Evolutionary conservation across 2,888 invertebrate species (phyloP).

Genomic region (Cylindroiulus punctatus): DNA sequence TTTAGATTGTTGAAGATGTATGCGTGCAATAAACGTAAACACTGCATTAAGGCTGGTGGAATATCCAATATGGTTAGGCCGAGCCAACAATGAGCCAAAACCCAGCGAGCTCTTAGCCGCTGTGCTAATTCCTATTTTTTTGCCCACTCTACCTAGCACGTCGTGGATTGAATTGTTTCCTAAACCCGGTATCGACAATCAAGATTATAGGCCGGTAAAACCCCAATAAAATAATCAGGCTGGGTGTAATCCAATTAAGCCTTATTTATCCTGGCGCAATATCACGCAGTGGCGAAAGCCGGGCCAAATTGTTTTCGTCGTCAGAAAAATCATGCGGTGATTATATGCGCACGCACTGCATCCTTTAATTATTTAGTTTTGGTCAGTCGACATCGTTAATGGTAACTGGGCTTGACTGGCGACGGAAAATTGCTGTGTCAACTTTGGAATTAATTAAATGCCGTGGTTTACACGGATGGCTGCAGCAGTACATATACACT

Average conservation of each 20-base stretch:
- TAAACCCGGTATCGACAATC: neutral
- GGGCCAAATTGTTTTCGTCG: neutral
- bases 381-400: neutral
- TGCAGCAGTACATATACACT: too few species aligned
- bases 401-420: neutral
- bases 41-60: neutral
- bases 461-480: neutral
- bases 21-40: neutral
- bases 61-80: constrained; percentile 10
- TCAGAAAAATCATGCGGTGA: neutral
- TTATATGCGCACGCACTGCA: constrained; percentile 24
- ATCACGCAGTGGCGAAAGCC: constrained; percentile 27
- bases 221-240: constrained; percentile 42
- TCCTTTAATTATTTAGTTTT: constrained; percentile 7
- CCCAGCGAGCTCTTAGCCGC: neutral
- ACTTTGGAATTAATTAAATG: neutral
- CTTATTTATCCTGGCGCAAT: constrained; percentile 17
- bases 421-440: neutral
- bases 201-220: constrained; percentile 24
- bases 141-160: neutral
- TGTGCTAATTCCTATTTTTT: constrained; percentile 6
- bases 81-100: neutral
- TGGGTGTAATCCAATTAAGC: constrained; percentile 36
- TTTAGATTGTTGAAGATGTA: neutral
- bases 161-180: constrained; percentile 13